Conservation (phyloP, 2,113 vertebrate genomes). For the Phalacrocorax pelagicus region DNA sequence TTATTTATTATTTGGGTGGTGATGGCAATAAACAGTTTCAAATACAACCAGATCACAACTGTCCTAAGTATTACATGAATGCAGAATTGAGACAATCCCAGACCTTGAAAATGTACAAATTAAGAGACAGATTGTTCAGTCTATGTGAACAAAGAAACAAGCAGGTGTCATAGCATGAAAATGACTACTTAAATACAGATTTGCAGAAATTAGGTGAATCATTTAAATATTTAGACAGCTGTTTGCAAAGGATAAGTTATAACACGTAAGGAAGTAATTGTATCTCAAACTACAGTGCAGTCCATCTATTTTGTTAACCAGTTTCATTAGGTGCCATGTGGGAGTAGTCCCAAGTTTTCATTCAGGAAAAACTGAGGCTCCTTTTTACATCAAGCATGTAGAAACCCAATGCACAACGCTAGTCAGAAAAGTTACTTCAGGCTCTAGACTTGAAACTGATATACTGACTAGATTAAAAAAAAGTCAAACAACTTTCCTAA, state of each 20-base stretch:
- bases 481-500: neutral
- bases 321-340: neutral
- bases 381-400: neutral
- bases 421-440: neutral
- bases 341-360: neutral
- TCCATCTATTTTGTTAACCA: neutral
- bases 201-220: neutral
- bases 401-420: neutral
- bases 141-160: neutral
- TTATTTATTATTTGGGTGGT: constrained; percentile 6
- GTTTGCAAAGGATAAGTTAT: neutral
- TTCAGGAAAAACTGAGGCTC: neutral
- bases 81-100: neutral
- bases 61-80: neutral
- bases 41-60: neutral
- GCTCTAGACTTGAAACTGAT: neutral
- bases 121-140: neutral
- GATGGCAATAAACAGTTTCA: neutral
- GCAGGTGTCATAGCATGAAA: neutral
- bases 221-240: neutral
- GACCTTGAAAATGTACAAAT: neutral
- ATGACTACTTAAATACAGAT: neutral
- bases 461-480: neutral
- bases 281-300: neutral
- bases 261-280: neutral